Base-by-base conservation (phyloP, 1,140 invertebrate genomes). In the Cylas formicarius region DNA sequence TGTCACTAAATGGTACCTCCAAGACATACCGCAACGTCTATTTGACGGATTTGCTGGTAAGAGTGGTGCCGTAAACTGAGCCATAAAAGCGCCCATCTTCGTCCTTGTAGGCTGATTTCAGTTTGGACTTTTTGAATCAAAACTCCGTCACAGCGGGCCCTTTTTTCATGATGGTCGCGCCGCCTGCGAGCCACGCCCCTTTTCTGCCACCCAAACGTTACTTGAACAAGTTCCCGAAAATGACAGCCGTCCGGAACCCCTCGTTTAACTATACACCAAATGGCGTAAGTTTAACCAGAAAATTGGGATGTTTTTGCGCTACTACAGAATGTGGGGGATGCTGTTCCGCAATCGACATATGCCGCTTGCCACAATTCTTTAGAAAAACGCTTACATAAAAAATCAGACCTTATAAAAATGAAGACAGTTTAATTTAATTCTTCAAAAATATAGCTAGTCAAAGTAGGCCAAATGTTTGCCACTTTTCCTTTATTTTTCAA, bases 41-140 rank as follows among this genome's bases (percentile, higher is more conserved):
- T 61, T 69, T 93, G 4, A 92, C 90, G 4, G 86, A 92, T 71
- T 73, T 90, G 42, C 79, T 94, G 51, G 84, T 86, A 70, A 76
- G n/a, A n/a, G n/a, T n/a, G n/a, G 77, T 75, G 18, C 19, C 36
- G 33, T 34, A 29, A 16, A 50, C 37, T 34, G 23, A 10, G n/a
- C n/a, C n/a, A n/a, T 48, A 28, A 9, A 21, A 24, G 29, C n/a
- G n/a, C n/a, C n/a, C n/a, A n/a, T n/a, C n/a, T 50, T 31, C 48
- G 44, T 36, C 54, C 53, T 65, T 67, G 13, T 51, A 81, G 79
- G 69, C 63, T 44, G 58, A 71, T 34, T 69, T 74, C 37, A 74
- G 77, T 2, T 52, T 70, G 21, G 58, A 73, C 4, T 88, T 88
- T 60, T 62, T 85, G 18, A 55, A 49, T 17, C 56, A 58, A 14